Evolutionary conservation across 2,113 vertebrate genomes (phyloP), one percentile per base, ranked within the genome.

Genomic region (Puffinus mauretanicus): DNA sequence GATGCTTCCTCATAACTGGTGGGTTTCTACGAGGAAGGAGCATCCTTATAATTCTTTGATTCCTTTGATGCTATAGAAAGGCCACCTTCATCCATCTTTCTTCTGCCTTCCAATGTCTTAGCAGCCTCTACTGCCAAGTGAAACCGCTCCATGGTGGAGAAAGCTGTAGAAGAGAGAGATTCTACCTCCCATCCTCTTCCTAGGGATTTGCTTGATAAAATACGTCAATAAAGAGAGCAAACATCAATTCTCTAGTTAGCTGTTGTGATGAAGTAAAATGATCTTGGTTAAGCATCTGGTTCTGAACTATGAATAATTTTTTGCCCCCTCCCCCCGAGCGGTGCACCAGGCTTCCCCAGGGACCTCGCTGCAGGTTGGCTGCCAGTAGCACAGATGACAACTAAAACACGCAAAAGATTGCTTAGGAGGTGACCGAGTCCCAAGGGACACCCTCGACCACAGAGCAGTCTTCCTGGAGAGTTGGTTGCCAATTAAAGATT

Each of bases 381-480:
- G 46, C 57, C 86, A 88, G 75, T 38, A 42, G 49, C 49, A 34
- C 60, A 46, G 54, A 54, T 20, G 54, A 67, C 1, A 4, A 60
- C 49, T 32, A 65, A 26, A 67, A 73, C 40, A 49, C 25, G 8
- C 19, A 57, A 72, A 16, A 85, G 36, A 54, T 29, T 40, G 40
- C 49, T 54, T 26, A 40, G 32, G 81, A 67, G 55, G 38, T 82
- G 49, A 78, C 38, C n/a, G 51, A 16, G 27, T 79, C 88, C 71
- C 66, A 42, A 0, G 47, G 44, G 76, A 78, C 27, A 14, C 11
- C 10, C 40, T 36, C 2, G 0, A 2, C 72, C 1, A 1, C 0
- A 1, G 13, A 85, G 20, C 49, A 44, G 26, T 0, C 0, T 20
- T 83, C 52, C 49, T 16, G 2, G 36, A 17, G 75, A 71, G 57